A percentile compares a stretch with the other conserved stretches of the same genome.
These are phyloP conservation scores for Gallinago paraguaiae DNA, from an alignment of 2,113 vertebrate genomes.

Conservation along the genomic window DNA sequence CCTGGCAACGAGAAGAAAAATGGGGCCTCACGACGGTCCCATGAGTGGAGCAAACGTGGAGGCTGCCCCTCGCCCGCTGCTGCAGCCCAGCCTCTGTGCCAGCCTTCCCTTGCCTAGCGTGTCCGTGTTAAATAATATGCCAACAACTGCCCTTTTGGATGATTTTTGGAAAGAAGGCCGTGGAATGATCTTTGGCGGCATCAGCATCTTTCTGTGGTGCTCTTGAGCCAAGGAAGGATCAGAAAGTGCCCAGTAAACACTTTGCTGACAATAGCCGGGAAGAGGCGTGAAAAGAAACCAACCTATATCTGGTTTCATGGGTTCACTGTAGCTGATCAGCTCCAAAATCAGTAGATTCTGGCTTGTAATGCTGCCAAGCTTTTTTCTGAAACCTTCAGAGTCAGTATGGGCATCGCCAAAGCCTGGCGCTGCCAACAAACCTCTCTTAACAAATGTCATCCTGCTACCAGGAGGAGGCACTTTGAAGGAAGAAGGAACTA, in stretches of 20 bases:
- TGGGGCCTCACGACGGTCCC: not conserved
- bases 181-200: slow-evolving; percentile 47
- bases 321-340: not conserved
- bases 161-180: slow-evolving; percentile 20
- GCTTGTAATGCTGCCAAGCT: not conserved
- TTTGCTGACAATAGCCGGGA: slow-evolving; percentile 38
- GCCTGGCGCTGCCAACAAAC: not conserved
- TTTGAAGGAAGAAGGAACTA: not conserved
- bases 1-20: not conserved
- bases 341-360: not conserved
- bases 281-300: not conserved
- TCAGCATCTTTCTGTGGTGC: slow-evolving; percentile 28
- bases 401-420: not conserved
- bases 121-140: not conserved
- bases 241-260: slow-evolving; percentile 42
- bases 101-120: not conserved
- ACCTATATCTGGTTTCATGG: slow-evolving; percentile 1
- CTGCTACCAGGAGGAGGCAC: not conserved
- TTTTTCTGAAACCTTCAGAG: not conserved
- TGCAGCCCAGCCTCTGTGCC: not conserved
- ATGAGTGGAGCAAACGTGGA: not conserved
- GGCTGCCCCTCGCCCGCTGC: not conserved
- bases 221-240: slow-evolving; percentile 28
- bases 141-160: not conserved
- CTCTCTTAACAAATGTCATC: not conserved